phyloP scores from a whole-genome alignment of 1,140 invertebrate species.

The Armadillidium nasatum region DNA sequence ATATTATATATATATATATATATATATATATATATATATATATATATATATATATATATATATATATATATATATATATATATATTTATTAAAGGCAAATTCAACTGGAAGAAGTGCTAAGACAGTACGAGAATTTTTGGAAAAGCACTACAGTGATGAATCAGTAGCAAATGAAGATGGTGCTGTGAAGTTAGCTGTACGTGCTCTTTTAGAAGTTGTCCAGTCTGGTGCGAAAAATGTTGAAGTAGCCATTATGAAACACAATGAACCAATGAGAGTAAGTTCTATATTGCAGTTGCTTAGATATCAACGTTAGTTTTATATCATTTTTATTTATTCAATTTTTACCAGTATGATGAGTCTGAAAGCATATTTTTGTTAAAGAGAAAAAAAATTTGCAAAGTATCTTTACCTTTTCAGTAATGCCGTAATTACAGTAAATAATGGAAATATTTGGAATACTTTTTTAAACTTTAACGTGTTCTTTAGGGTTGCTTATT shows the following conservation, averaged over 20 bases:
- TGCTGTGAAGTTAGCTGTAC: constrained; percentile 90
- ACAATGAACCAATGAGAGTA: constrained; percentile 71
- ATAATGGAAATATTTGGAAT: no score
- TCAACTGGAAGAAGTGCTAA: constrained; percentile 96
- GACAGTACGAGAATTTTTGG: constrained; percentile 95
- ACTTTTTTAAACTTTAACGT: no score
- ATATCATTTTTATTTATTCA: background rate
- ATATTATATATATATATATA: no score
- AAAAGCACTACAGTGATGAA: constrained; percentile 89
- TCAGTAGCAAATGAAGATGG: constrained; percentile 80
- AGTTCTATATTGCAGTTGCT: constrained; percentile 7
- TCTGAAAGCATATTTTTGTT: background rate
- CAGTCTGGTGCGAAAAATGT: constrained; percentile 98
- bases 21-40: no score
- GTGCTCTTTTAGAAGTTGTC: constrained; percentile 94
- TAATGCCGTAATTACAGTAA: no score
- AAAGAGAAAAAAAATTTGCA: no score
- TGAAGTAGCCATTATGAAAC: constrained; percentile 93
- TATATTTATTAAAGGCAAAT: constrained; percentile 83
- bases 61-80: no score
- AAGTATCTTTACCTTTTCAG: no score
- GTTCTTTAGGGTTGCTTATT: no score
- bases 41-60: no score
- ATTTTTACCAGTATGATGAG: background rate
- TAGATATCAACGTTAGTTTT: no score